These are phyloP conservation scores for Melanostigma gelatinosum DNA, from an alignment of 2,113 vertebrate species.

Conservation along the genomic window DNA sequence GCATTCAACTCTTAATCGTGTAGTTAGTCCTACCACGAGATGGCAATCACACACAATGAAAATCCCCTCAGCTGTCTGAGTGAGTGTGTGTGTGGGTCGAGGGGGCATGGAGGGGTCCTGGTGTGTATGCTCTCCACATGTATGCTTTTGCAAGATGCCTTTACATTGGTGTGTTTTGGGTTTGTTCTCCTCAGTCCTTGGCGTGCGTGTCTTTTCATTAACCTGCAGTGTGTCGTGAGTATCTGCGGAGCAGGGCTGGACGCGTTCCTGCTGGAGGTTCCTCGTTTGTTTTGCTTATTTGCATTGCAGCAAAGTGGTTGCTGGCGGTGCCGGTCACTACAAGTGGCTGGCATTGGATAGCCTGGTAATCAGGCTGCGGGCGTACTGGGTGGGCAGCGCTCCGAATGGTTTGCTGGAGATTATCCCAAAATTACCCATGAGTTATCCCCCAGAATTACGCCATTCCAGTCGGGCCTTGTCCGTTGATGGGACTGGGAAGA, in stretches of 20 bases:
- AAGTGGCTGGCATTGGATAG: slow-evolving; percentile 76
- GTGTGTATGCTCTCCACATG: slow-evolving; percentile 26
- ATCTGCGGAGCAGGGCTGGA: slow-evolving; percentile 37
- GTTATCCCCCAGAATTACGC: slow-evolving; percentile 81
- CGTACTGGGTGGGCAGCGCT: slow-evolving; percentile 78
- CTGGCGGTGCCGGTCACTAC: slow-evolving; percentile 77
- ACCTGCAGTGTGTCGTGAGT: slow-evolving; percentile 34
- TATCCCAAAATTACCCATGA: slow-evolving; percentile 83
- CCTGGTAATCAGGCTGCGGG: slow-evolving; percentile 79
- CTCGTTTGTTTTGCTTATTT: slow-evolving; percentile 71
- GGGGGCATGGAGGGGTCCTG: slow-evolving; percentile 1
- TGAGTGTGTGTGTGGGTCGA: slow-evolving; percentile 1
- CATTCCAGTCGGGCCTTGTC: slow-evolving; percentile 73
- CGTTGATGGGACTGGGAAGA: slow-evolving; percentile 69
- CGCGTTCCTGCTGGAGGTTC: slow-evolving; percentile 52
- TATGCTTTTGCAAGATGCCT: slow-evolving; percentile 37
- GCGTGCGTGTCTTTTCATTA: slow-evolving; percentile 13
- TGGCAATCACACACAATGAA: slow-evolving; percentile 75
- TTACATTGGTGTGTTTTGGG: slow-evolving; percentile 18
- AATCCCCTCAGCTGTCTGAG: slow-evolving; percentile 14
- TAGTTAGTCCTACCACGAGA: slow-evolving; percentile 69
- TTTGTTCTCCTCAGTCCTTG: background rate
- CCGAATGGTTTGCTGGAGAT: slow-evolving; percentile 80
- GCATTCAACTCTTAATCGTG: slow-evolving; percentile 23
- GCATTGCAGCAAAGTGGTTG: slow-evolving; percentile 72